A percentile compares a stretch with the other conserved stretches of the same genome.
These are phyloP conservation scores for Carlito syrichta DNA, from an alignment of 2,113 vertebrate species.

Conservation along the genomic window DNA sequence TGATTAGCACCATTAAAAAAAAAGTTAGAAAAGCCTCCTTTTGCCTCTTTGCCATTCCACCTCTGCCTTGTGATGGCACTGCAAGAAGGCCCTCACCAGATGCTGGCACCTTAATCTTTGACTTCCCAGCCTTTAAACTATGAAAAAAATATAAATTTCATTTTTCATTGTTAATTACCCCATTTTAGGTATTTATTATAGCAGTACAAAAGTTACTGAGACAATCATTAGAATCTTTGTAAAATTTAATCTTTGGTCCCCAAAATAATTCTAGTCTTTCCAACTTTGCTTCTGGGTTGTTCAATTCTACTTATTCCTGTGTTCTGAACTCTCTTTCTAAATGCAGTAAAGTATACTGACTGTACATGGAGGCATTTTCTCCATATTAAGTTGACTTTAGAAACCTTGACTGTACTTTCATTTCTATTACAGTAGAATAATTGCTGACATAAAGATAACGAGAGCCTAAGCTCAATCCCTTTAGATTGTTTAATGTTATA, in stretches of 20 bases:
- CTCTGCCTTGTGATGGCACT: background rate
- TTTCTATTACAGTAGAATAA: background rate
- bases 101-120: background rate
- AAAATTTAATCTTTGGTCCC: background rate
- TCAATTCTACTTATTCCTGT: background rate
- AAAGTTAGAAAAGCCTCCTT: background rate
- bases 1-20: background rate
- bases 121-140: background rate
- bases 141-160: background rate
- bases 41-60: background rate
- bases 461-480: accelerated
- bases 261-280: background rate
- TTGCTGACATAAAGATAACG: background rate
- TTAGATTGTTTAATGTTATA: background rate
- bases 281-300: background rate
- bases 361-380: background rate
- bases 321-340: background rate
- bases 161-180: background rate
- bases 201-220: background rate
- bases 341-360: background rate
- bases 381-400: background rate
- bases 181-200: background rate
- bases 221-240: background rate
- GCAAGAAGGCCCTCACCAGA: background rate
- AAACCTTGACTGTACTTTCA: background rate